Base-by-base conservation (phyloP, 2,888 invertebrate genomes). In the Horisme vitalbata region DNA sequence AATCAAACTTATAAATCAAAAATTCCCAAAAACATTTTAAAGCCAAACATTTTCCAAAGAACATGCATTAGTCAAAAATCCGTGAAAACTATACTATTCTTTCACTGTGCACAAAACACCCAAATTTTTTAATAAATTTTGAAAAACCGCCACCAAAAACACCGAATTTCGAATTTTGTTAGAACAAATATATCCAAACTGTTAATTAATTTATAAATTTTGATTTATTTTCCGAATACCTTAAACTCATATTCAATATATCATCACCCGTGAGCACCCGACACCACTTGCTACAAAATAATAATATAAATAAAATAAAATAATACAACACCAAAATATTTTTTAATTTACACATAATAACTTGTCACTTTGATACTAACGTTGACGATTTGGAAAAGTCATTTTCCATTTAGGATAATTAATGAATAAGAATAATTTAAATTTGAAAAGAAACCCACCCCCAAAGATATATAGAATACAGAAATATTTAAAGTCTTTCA, bases 161-260 rank as follows among this genome's bases (percentile, higher is more conserved):
- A 59, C 53, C 52, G 57, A 61, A 52, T 33, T 11, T 55, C 56
- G 58, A 65, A 58, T 45, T 52, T 41, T 24, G 48, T 50, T 52
- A 52, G 48, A 54, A 12, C 41, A 47, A 47, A 55, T 45, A 36
- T 33, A 33, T 14, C 32, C 37, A 55, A 63, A 49, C 28, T 31
- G 44, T 54, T 36, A 41, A 52, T n/a, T n/a, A n/a, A n/a, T n/a
- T n/a, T 47, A 37, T 41, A 43, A 63, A 61, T 58, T 65, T 63
- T 46, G 27, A 41, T 21, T 45, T 55, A 54, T 34, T 35, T 35
- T 45, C 51, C 52, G 44, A 57, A 58, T 89, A 93, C 94, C 94
- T 94, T 92, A 94, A 84, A 81, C 93, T 93, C 94, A 94, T 94
- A 92, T 91, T 92, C 91, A 94, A 91, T 83, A 94, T 93, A 91